Conservation (phyloP, 2,113 vertebrate genomes). For the Oxyruncus cristatus region DNA sequence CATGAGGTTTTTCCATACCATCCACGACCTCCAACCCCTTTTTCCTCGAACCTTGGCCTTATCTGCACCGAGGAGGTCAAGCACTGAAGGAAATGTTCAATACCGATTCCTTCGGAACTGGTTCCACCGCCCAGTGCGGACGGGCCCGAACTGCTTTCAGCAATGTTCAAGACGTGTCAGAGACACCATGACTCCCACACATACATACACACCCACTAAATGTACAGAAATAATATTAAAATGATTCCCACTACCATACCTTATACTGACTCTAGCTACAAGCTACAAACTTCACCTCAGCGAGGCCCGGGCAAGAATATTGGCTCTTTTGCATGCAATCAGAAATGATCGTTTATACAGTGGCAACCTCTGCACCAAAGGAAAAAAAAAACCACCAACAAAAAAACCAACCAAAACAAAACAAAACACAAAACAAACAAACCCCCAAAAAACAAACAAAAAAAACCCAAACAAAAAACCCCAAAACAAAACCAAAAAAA, state of each 20-base stretch:
- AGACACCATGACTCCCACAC: constrained; percentile 25
- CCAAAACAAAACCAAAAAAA: no score
- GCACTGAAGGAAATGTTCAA: neutral
- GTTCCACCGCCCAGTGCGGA: neutral
- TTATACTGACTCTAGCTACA: constrained; percentile 66
- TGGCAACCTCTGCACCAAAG: constrained; percentile 40
- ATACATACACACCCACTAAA: constrained; percentile 29
- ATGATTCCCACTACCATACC: constrained; percentile 56
- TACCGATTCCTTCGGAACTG: neutral
- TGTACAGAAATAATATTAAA: constrained; percentile 53
- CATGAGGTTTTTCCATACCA: neutral
- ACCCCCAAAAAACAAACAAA: no score
- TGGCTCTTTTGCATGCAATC: constrained; percentile 69
- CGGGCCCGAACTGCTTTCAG: neutral
- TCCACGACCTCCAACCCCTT: neutral
- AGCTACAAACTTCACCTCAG: constrained; percentile 66
- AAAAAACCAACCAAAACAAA: no score
- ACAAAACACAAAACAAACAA: neutral
- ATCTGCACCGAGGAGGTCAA: neutral
- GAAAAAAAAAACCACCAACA: neutral
- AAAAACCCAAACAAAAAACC: neutral
- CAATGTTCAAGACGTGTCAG: neutral
- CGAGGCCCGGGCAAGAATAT: constrained; percentile 64
- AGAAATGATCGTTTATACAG: constrained; percentile 60
- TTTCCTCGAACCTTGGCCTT: neutral